Conservation (phyloP, 1,140 invertebrate genomes). For the Diprion similis region DNA sequence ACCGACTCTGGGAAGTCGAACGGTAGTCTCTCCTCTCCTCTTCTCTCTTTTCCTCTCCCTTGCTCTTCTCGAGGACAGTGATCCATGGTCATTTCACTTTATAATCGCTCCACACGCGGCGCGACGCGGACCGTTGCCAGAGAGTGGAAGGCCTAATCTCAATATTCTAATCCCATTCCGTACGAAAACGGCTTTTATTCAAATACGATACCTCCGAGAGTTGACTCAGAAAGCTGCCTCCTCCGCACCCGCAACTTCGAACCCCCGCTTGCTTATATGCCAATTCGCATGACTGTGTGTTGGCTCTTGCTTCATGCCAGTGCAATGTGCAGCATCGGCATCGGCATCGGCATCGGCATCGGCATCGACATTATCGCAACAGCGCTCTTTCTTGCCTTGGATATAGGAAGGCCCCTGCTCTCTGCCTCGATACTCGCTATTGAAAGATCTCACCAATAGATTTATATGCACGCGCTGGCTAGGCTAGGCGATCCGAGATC, state of each 20-base stretch:
- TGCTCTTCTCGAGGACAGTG: constrained; percentile 32
- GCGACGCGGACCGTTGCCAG: constrained; percentile 24
- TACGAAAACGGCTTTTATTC: constrained; percentile 37
- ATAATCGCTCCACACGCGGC: constrained; percentile 30
- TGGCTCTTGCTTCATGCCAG: neutral
- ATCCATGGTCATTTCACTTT: constrained; percentile 44
- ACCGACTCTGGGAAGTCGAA: constrained; percentile 2
- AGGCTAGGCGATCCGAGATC: constrained; percentile 42
- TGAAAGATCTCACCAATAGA: constrained; percentile 50
- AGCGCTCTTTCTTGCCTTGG: neutral
- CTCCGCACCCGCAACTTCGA: neutral
- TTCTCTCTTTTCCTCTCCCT: too few species aligned
- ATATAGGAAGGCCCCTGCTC: too few species aligned
- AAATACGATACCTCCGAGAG: constrained; percentile 27
- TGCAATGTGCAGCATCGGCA: neutral
- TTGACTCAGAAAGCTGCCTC: neutral
- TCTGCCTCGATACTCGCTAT: constrained; percentile 28
- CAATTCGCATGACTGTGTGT: neutral
- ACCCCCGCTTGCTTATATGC: neutral
- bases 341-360: constrained; percentile 10
- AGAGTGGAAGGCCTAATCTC: constrained; percentile 30
- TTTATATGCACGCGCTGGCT: constrained; percentile 47
- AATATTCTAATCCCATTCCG: constrained; percentile 43
- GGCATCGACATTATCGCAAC: constrained; percentile 24
- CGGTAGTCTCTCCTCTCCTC: constrained; percentile 17